These are phyloP conservation scores for Gallinago jamesoni DNA, from an alignment of 2,113 vertebrate species.

Conservation along the genomic window DNA sequence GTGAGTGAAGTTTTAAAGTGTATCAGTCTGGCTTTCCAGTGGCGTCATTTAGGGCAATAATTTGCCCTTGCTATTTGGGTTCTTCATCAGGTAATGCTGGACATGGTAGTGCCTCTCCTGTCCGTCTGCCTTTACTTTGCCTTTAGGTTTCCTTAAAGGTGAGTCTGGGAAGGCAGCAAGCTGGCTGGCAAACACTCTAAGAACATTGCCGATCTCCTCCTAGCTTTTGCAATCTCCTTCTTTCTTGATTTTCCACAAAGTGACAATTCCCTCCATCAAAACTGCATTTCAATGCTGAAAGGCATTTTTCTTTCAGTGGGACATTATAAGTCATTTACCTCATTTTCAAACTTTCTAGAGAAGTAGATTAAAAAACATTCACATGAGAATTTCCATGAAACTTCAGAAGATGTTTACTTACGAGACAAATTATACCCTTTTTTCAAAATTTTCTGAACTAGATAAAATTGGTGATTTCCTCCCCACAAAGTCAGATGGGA, in stretches of 20 bases:
- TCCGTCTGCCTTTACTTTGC: background rate
- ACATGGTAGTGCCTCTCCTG: background rate
- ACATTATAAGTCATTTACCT: background rate
- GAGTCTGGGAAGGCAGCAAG: background rate
- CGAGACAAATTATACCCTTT: accelerated
- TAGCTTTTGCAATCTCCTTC: background rate
- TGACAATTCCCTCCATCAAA: background rate
- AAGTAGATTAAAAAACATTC: background rate
- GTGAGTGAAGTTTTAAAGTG: background rate
- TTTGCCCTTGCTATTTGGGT: background rate
- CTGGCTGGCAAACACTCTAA: background rate
- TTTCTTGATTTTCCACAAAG: background rate
- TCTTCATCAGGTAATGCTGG: background rate
- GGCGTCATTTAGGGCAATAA: background rate
- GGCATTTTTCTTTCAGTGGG: background rate
- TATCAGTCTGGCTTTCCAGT: background rate
- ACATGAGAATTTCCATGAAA: background rate
- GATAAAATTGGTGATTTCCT: background rate
- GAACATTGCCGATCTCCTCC: background rate
- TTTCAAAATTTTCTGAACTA: background rate
- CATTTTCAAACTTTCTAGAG: background rate
- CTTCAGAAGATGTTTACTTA: background rate
- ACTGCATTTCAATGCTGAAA: background rate
- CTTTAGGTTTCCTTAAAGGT: background rate
- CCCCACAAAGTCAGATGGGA: background rate